A percentile compares a stretch with the other conserved stretches of the same genome.
Evolutionary conservation across 2,888 invertebrate genomes (phyloP).

Genomic region (Hydriomena furcata): DNA sequence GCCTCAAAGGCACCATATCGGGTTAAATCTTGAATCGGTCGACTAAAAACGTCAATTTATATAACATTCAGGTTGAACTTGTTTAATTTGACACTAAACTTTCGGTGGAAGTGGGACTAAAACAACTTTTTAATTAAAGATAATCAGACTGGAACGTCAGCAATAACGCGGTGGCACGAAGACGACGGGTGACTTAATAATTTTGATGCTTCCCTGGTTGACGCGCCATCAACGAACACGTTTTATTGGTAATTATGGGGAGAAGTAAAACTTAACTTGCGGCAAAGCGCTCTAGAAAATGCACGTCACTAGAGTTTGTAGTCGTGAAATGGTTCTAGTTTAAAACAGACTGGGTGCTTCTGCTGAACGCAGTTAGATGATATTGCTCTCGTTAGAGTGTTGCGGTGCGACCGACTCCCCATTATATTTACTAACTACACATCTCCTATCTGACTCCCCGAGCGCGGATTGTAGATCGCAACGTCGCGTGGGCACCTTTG

Average conservation of each 20-base stretch:
- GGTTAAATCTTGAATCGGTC: constrained; percentile 1
- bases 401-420: constrained; percentile 52
- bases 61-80: neutral
- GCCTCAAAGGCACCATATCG: neutral
- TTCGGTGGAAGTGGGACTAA: constrained; percentile 29
- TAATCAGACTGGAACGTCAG: constrained; percentile 73
- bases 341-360: constrained; percentile 71
- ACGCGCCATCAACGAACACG: constrained; percentile 64
- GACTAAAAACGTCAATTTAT: constrained; percentile 6
- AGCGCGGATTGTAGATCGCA: constrained; percentile 43
- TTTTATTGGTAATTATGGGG: constrained; percentile 76
- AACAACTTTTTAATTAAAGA: constrained; percentile 80
- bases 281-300: constrained; percentile 62
- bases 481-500: constrained; percentile 46
- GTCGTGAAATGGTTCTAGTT: constrained; percentile 76
- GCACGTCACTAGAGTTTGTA: constrained; percentile 72
- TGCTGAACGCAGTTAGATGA: constrained; percentile 68
- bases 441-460: constrained; percentile 44
- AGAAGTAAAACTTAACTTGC: constrained; percentile 74
- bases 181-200: constrained; percentile 67
- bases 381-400: constrained; percentile 73
- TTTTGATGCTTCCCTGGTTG: constrained; percentile 58
- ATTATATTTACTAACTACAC: constrained; percentile 52
- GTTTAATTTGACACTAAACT: neutral
- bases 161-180: constrained; percentile 69